A percentile compares a stretch with the other conserved stretches of the same genome.
Evolutionary conservation across 2,797 vertebrate genomes (phyloP).

Genomic region (Knipowitschia caucasica): DNA sequence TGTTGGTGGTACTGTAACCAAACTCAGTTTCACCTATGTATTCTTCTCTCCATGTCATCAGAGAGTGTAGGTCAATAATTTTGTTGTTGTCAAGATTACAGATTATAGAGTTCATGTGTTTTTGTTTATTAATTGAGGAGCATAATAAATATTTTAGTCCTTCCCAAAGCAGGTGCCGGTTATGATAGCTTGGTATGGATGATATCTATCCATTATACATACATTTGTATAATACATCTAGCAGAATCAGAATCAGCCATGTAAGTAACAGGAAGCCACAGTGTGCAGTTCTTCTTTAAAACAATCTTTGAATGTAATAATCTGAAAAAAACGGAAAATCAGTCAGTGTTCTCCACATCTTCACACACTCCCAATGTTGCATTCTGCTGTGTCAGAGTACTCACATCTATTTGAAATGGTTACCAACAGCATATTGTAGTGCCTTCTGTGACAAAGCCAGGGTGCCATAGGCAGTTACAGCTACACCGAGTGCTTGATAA

Average conservation of each 20-base stretch:
- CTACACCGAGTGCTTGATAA: slow-evolving; percentile 50
- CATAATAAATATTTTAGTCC: too few species aligned
- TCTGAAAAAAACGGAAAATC: not conserved
- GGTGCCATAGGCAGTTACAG: slow-evolving; percentile 36
- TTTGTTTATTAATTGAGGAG: too few species aligned
- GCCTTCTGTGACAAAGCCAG: slow-evolving; percentile 50
- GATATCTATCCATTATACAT: too few species aligned
- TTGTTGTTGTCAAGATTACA: too few species aligned
- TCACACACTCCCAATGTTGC: slow-evolving; percentile 25
- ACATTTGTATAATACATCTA: too few species aligned
- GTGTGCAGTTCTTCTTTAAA: not conserved
- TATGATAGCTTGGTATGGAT: too few species aligned
- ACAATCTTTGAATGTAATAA: not conserved
- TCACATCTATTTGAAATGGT: slow-evolving; percentile 53
- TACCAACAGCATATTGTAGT: slow-evolving; percentile 54
- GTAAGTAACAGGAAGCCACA: too few species aligned
- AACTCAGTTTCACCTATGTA: too few species aligned
- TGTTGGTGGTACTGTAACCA: slow-evolving; percentile 45
- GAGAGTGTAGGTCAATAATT: not conserved
- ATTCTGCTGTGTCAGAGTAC: slow-evolving; percentile 55
- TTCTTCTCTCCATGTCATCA: too few species aligned
- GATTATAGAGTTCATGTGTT: too few species aligned
- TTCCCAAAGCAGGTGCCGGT: too few species aligned
- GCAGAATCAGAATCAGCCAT: too few species aligned
- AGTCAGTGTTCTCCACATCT: slow-evolving; percentile 13